Conservation (phyloP, 2,797 vertebrate species). For the Pseudomugil tenellus region DNA sequence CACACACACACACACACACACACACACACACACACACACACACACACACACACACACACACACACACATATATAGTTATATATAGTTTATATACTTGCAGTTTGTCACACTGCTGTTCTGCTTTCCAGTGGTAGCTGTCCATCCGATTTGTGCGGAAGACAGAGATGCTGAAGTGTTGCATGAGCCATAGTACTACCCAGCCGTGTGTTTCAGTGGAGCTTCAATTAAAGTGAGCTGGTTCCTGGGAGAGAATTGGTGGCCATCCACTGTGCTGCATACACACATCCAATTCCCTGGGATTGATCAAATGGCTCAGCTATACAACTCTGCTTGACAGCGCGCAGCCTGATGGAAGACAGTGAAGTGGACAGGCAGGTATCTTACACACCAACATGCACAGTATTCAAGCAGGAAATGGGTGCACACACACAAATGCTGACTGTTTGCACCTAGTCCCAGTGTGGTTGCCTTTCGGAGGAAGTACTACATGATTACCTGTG, state of each 20-base stretch:
- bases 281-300: constrained; percentile 54
- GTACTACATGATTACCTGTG: constrained; percentile 30
- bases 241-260: constrained; percentile 56
- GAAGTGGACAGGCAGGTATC: constrained; percentile 20
- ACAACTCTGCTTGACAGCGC: constrained; percentile 55
- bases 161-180: constrained; percentile 53
- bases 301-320: constrained; percentile 56
- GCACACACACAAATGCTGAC: constrained; percentile 2
- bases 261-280: constrained; percentile 45
- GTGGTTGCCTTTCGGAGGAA: constrained; percentile 26
- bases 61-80: no score
- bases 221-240: constrained; percentile 66
- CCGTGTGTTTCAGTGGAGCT: constrained; percentile 62
- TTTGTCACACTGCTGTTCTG: constrained; percentile 29
- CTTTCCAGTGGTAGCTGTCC: constrained; percentile 44
- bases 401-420: background rate
- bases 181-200: constrained; percentile 38
- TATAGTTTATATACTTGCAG: no score
- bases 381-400: constrained; percentile 5
- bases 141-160: constrained; percentile 56
- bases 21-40: no score
- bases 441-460: constrained; percentile 11
- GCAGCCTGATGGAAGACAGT: constrained; percentile 50
- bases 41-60: no score
- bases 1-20: constrained; percentile 11